Conservation (phyloP, 2,888 invertebrate species). For the Mesoligia furuncula region DNA sequence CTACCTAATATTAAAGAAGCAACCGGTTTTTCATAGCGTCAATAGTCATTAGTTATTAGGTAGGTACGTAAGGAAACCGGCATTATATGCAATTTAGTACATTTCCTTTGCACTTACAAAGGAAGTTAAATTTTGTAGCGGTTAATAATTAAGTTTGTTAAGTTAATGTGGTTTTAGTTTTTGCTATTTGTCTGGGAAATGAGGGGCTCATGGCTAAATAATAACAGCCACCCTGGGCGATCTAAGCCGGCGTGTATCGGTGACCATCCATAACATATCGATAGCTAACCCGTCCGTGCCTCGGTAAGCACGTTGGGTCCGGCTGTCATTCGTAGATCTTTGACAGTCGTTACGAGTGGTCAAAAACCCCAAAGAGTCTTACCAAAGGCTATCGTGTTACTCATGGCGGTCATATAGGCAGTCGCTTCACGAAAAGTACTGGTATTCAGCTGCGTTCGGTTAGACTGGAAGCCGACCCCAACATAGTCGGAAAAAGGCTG, state of each 20-base stretch:
- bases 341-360: neutral
- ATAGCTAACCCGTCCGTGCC: neutral
- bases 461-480: no score
- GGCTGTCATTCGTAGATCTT: no score
- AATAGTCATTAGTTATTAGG: neutral
- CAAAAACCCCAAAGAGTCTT: neutral
- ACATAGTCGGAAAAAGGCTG: neutral
- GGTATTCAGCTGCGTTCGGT: neutral
- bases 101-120: neutral
- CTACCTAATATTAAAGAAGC: neutral
- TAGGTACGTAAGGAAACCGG: neutral
- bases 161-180: neutral
- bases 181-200: neutral
- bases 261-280: neutral
- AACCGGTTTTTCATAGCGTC: neutral
- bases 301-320: neutral
- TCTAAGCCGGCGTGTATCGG: neutral
- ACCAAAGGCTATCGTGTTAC: neutral
- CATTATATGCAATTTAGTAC: slow-evolving; percentile 7
- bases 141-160: neutral
- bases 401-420: neutral
- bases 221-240: no score
- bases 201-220: no score
- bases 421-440: neutral
- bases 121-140: neutral